These are phyloP conservation scores for Phallusia fumigata DNA, from an alignment of 23 tunicate species.

Conservation along the genomic window DNA sequence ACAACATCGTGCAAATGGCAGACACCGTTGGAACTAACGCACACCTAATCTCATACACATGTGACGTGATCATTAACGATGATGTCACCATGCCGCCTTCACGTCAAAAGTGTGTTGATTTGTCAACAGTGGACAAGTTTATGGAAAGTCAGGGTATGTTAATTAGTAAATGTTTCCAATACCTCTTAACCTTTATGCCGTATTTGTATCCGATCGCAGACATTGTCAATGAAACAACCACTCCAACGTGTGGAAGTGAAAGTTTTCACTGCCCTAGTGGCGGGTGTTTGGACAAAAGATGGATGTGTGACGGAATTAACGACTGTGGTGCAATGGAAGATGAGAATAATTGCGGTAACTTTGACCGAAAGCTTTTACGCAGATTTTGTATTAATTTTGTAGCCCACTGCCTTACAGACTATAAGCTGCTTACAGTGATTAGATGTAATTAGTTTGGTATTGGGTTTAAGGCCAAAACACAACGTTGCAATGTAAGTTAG, in stretches of 20 bases:
- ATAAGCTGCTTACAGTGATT: no score
- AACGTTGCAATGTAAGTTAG: no score
- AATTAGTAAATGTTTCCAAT: no score
- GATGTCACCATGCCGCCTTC: neutral
- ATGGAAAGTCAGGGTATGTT: neutral
- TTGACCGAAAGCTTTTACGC: no score
- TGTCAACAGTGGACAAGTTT: neutral
- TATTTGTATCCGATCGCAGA: neutral
- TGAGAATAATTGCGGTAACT: slow-evolving; percentile 64
- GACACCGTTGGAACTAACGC: neutral
- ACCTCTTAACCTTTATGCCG: neutral
- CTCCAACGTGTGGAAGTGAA: slow-evolving; percentile 28
- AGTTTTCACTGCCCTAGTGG: slow-evolving; percentile 41
- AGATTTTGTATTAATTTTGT: no score
- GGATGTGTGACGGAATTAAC: slow-evolving; percentile 84
- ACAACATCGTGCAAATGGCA: neutral
- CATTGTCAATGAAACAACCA: neutral
- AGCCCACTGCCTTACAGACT: no score
- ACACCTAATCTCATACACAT: neutral
- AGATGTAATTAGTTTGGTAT: no score
- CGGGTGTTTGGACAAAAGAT: slow-evolving; percentile 56
- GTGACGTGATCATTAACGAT: neutral
- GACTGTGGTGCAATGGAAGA: slow-evolving; percentile 76
- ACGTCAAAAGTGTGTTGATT: slow-evolving; percentile 1
- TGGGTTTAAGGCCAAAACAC: no score